Conservation (phyloP, 2,888 invertebrate genomes). For the Exocentrus adspersus region DNA sequence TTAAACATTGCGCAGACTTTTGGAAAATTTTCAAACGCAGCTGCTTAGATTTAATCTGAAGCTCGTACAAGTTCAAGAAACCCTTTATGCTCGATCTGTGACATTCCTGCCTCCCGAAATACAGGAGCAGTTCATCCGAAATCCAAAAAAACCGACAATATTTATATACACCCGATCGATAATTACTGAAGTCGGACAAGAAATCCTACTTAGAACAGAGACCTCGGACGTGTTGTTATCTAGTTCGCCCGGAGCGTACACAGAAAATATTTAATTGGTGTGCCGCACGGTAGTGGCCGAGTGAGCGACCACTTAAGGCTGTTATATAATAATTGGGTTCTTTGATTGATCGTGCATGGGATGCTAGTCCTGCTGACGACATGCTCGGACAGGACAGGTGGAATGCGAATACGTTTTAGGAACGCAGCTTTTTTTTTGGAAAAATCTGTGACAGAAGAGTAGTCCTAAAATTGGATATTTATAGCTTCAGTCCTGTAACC, state of each 20-base stretch:
- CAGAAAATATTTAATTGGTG: conserved; percentile 48
- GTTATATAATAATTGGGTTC: conserved; percentile 52
- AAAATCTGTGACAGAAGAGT: neutral
- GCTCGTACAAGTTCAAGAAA: no score
- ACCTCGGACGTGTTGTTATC: conserved; percentile 45
- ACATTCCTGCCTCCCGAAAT: neutral
- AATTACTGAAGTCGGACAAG: conserved; percentile 37
- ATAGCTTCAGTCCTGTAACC: neutral
- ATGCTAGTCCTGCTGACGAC: conserved; percentile 9
- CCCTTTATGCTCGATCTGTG: neutral
- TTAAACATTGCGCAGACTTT: no score
- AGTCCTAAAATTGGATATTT: neutral
- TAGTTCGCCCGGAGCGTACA: conserved; percentile 43
- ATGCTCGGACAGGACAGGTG: conserved; percentile 18
- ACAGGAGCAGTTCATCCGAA: conserved; percentile 3
- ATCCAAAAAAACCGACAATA: conserved; percentile 9
- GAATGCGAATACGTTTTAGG: conserved; percentile 13
- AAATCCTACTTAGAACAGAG: conserved; percentile 47
- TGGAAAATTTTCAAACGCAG: no score
- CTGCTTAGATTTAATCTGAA: no score
- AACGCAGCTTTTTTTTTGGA: neutral
- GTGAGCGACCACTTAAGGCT: conserved; percentile 51
- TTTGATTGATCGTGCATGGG: conserved; percentile 49
- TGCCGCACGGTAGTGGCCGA: conserved; percentile 47
- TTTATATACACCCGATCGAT: conserved; percentile 22